Conservation (phyloP, 2,888 invertebrate genomes). For the Gandaritis pyraliata region DNA sequence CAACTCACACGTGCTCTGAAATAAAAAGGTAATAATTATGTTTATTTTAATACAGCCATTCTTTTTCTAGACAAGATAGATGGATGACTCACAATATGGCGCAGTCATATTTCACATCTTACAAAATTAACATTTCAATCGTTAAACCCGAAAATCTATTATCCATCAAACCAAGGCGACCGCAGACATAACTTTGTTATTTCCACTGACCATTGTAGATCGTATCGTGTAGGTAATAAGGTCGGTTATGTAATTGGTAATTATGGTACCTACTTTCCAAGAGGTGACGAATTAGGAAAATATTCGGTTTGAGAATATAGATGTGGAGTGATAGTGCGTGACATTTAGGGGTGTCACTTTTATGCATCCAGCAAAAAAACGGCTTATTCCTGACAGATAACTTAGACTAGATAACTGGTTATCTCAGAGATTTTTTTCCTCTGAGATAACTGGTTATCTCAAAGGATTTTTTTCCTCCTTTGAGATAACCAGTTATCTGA, state of each 20-base stretch:
- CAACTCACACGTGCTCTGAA: constrained; percentile 21
- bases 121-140: constrained; percentile 33
- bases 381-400: too few species aligned
- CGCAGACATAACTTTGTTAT: constrained; percentile 20
- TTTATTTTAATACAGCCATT: constrained; percentile 26
- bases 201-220: constrained; percentile 24
- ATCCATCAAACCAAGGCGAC: constrained; percentile 19
- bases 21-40: constrained; percentile 17
- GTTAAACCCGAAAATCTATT: constrained; percentile 15
- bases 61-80: constrained; percentile 21
- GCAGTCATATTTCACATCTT: constrained; percentile 26
- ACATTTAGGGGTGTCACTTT: constrained; percentile 64
- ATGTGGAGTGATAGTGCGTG: constrained; percentile 78
- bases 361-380: not conserved
- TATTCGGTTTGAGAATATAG: constrained; percentile 76
- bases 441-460: too few species aligned
- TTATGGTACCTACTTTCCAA: constrained; percentile 45
- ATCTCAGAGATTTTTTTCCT: too few species aligned
- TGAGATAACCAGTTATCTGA: too few species aligned
- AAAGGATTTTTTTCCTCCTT: too few species aligned
- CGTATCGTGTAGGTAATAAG: constrained; percentile 41
- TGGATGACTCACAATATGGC: constrained; percentile 31
- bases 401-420: too few species aligned
- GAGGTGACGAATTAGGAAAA: constrained; percentile 81
- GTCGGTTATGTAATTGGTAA: constrained; percentile 44